Evolutionary conservation across 1,140 invertebrate species (phyloP).

Genomic region (Prorops nasuta): DNA sequence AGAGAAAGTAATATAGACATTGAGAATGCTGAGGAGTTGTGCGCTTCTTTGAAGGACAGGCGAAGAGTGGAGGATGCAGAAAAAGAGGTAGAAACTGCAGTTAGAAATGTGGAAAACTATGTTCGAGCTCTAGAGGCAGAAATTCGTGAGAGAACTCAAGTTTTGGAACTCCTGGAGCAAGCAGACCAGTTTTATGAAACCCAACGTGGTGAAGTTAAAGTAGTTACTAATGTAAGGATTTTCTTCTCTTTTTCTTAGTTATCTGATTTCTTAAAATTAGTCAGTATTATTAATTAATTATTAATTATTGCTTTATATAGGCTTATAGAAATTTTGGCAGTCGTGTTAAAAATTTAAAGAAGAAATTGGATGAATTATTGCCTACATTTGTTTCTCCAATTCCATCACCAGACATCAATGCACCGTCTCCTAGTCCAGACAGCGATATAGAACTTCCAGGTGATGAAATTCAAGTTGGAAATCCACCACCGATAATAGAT

Average conservation of each 20-base stretch:
- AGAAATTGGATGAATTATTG: constrained; percentile 79
- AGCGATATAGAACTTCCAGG: constrained; percentile 73
- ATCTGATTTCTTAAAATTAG: background rate
- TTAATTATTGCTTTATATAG: constrained; percentile 59
- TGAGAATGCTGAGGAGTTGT: constrained; percentile 66
- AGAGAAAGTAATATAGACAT: constrained; percentile 47
- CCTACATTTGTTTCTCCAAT: constrained; percentile 64
- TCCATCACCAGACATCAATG: constrained; percentile 76
- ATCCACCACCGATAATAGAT: constrained; percentile 44
- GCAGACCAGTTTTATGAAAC: constrained; percentile 85
- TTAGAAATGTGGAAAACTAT: constrained; percentile 75
- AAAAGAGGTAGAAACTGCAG: constrained; percentile 80
- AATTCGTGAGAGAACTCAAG: constrained; percentile 73
- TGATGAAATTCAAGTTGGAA: constrained; percentile 39
- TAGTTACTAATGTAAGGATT: constrained; percentile 83
- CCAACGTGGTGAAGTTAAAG: constrained; percentile 87
- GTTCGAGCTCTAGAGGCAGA: constrained; percentile 78
- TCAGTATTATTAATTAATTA: constrained; percentile 8
- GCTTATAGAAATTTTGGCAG: constrained; percentile 90
- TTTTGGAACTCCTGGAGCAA: constrained; percentile 75
- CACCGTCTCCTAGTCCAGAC: constrained; percentile 81
- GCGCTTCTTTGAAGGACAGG: constrained; percentile 75
- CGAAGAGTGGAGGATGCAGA: constrained; percentile 83
- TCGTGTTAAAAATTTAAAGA: constrained; percentile 79
- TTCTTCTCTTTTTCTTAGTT: constrained; percentile 1